phyloP scores from a whole-genome alignment of 2,888 invertebrate species.

The Epirrhoe tristata region DNA sequence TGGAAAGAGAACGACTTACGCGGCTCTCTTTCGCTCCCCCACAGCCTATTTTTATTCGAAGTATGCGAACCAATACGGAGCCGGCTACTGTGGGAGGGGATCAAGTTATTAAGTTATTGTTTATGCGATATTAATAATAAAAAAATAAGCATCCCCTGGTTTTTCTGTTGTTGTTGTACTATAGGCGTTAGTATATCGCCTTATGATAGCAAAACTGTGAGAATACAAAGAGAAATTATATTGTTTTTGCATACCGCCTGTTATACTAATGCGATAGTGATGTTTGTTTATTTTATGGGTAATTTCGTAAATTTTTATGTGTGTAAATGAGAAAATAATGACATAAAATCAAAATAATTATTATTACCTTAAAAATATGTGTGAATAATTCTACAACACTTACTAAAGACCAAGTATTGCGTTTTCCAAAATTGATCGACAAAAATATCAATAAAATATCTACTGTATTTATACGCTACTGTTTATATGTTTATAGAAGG shows the following conservation, averaged over 20 bases:
- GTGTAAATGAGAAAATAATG: slow-evolving; percentile 25
- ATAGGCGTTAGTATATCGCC: slow-evolving; percentile 61
- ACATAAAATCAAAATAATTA: slow-evolving; percentile 8
- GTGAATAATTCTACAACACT: background rate
- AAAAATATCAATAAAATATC: background rate
- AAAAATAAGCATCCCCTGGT: slow-evolving; percentile 71
- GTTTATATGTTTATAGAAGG: background rate
- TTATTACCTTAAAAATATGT: slow-evolving; percentile 5
- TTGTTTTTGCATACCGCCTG: slow-evolving; percentile 65
- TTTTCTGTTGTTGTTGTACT: slow-evolving; percentile 66
- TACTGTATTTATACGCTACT: background rate
- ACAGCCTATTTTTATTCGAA: slow-evolving; percentile 80
- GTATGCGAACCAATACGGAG: slow-evolving; percentile 76
- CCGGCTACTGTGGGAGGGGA: slow-evolving; percentile 78
- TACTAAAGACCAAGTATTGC: background rate
- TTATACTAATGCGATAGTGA: slow-evolving; percentile 66
- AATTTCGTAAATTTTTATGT: slow-evolving; percentile 16
- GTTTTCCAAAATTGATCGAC: background rate
- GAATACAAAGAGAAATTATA: slow-evolving; percentile 68
- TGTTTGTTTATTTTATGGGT: slow-evolving; percentile 60
- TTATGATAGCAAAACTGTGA: slow-evolving; percentile 66
- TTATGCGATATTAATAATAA: slow-evolving; percentile 83
- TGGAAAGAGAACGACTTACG: slow-evolving; percentile 61
- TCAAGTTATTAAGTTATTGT: slow-evolving; percentile 83
- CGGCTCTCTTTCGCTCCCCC: slow-evolving; percentile 69